Evolutionary conservation across 2,888 invertebrate species (phyloP).

Genomic region (Galerucella pusilla): DNA sequence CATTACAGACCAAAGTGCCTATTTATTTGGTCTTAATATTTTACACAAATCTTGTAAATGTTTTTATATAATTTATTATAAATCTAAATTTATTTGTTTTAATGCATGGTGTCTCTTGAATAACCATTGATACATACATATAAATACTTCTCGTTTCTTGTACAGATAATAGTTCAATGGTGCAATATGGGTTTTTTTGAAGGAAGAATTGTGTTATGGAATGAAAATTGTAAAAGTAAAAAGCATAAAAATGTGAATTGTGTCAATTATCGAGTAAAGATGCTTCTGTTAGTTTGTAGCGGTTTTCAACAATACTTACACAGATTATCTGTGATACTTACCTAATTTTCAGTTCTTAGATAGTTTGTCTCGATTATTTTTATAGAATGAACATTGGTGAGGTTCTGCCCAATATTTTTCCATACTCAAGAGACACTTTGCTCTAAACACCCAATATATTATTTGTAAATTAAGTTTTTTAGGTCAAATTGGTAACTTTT

Average conservation of each 20-base stretch:
- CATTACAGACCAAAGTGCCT: constrained; percentile 63
- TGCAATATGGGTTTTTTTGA: no score
- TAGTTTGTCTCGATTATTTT: no score
- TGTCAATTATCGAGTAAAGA: no score
- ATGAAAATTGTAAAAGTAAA: no score
- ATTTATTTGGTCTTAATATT: constrained; percentile 56
- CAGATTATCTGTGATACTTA: no score
- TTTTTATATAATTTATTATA: constrained; percentile 43
- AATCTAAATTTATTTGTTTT: constrained; percentile 36
- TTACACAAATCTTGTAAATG: constrained; percentile 41
- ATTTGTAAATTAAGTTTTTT: constrained; percentile 7
- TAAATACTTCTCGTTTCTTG: neutral
- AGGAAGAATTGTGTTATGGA: no score
- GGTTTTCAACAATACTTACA: no score
- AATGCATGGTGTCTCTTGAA: constrained; percentile 12
- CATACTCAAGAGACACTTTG: neutral
- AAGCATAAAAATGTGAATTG: no score
- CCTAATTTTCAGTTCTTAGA: no score
- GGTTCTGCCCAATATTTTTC: constrained; percentile 3
- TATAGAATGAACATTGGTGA: no score
- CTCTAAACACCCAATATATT: constrained; percentile 6
- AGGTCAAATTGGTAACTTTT: constrained; percentile 11
- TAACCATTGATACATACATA: neutral
- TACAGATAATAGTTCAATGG: neutral
- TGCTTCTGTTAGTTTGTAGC: no score